Percentiles rank a stretch among this genome's conserved stretches.
These are phyloP conservation scores for Pseudomyrmex sp. DNA, from an alignment of 1,140 invertebrate species.

Conservation along the genomic window DNA sequence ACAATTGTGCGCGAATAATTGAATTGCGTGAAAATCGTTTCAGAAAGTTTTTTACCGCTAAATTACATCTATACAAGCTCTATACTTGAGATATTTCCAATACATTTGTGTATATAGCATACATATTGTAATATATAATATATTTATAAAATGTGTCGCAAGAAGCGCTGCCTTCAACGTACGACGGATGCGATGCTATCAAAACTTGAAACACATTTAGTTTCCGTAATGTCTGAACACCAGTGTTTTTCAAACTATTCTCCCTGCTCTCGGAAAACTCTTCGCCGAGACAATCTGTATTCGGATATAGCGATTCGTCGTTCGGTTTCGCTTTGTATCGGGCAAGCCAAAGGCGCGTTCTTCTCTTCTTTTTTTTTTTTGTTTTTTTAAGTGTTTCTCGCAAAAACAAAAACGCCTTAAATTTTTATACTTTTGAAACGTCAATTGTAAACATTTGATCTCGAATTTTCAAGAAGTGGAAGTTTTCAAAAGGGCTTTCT, in stretches of 20 bases:
- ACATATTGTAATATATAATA: too few species aligned
- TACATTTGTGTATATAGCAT: too few species aligned
- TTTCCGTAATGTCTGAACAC: constrained; percentile 34
- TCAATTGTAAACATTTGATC: too few species aligned
- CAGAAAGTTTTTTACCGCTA: background rate
- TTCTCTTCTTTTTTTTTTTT: background rate
- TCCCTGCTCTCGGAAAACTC: background rate
- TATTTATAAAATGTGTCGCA: background rate
- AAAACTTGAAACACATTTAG: constrained; percentile 53
- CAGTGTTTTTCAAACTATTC: constrained; percentile 55
- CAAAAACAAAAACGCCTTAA: too few species aligned
- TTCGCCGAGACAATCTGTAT: background rate
- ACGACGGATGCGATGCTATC: constrained; percentile 48
- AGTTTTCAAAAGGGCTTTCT: too few species aligned
- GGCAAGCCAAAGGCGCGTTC: background rate
- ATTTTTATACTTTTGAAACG: too few species aligned
- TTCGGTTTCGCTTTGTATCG: background rate
- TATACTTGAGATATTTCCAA: too few species aligned
- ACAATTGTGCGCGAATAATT: background rate
- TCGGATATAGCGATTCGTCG: background rate
- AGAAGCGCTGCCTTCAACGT: background rate
- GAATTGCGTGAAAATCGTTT: background rate
- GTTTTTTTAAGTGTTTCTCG: too few species aligned
- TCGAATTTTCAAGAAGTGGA: too few species aligned
- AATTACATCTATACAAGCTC: too few species aligned